Evolutionary conservation across 2,113 vertebrate genomes (phyloP), one percentile per base, ranked within the genome.

Genomic region (Dascyllus trimaculatus): DNA sequence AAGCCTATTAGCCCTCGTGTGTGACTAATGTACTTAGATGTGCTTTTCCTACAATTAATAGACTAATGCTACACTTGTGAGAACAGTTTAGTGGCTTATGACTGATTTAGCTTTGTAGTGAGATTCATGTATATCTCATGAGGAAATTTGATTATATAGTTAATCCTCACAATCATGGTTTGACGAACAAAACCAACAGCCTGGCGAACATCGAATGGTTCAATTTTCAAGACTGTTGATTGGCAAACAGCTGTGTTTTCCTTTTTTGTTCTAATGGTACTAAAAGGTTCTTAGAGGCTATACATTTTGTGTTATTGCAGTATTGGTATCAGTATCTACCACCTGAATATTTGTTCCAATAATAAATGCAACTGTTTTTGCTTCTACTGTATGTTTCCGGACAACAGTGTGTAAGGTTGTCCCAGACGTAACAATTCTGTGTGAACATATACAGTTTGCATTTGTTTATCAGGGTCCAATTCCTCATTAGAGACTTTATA

Each of bases 11-110:
- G n/a, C 13, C 8, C 19, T 59, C 40, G 26, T 78, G 64, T 87
- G 78, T 75, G 78, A 75, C 46, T 54, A 75, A 78, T 75, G 45
- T 45, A 68, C 43, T 77, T 62, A 58, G 56, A 68, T 45, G 13
- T 43, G 56, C 43, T 84, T 64, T 45, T 57, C 58, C 72, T 73
- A 25, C 48, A 56, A 35, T 56, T 73, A 71, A 81, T 57, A 25
- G 8, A 76, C 22, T 63, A 24, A 59, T 43, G 32, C 32, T 35
- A 35, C 32, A 46, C 38, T 49, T 43, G 21, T 40, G 19, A 77
- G 25, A 60, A 58, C n/a, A 9, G 9, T 71, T 78, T 56, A 60
- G 51, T 4, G 4, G 62, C 24, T 71, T 72, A 64, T 48, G 62
- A n/a, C 66, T 26, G 32, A 62, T 67, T 51, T 49, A 32, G 24